Percentiles rank a stretch among this genome's conserved stretches.
Evolutionary conservation across 2,888 invertebrate species (phyloP).

Genomic region (Drosophila hamatofila): DNA sequence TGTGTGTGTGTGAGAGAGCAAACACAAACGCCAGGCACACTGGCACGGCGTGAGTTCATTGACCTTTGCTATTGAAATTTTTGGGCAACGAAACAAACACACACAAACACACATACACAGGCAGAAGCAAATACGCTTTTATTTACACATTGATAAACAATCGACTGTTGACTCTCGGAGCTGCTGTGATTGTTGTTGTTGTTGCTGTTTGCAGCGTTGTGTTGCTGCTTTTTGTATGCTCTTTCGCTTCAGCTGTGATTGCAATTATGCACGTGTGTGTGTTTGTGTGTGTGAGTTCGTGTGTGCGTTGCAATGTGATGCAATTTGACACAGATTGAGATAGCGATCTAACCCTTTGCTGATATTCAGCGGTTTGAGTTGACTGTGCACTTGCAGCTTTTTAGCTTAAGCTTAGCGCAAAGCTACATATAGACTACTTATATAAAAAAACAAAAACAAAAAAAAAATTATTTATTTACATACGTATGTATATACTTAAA

Average conservation of each 20-base stretch:
- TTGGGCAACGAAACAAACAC: slow-evolving; percentile 64
- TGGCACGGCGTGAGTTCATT: slow-evolving; percentile 75
- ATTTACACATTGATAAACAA: slow-evolving; percentile 80
- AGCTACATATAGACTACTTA: not conserved
- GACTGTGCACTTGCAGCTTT: not conserved
- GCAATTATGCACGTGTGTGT: slow-evolving; percentile 11
- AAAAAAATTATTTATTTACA: not conserved
- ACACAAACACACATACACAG: slow-evolving; percentile 36
- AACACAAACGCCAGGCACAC: slow-evolving; percentile 42
- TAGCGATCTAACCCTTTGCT: slow-evolving; percentile 47
- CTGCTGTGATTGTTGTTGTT: slow-evolving; percentile 25
- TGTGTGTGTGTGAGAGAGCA: slow-evolving; percentile 32
- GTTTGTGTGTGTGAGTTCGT: slow-evolving; percentile 7
- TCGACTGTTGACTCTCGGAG: slow-evolving; percentile 58
- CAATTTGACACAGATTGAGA: slow-evolving; percentile 63
- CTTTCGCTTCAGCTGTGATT: slow-evolving; percentile 17
- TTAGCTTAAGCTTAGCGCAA: not conserved
- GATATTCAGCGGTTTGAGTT: slow-evolving; percentile 7
- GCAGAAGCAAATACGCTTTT: slow-evolving; percentile 45
- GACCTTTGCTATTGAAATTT: slow-evolving; percentile 84
- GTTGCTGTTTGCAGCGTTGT: slow-evolving; percentile 17
- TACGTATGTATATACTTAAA: not conserved
- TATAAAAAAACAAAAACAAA: not conserved
- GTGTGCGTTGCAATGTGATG: slow-evolving; percentile 41
- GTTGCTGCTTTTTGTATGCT: slow-evolving; percentile 19